phyloP scores from a whole-genome alignment of 2,797 vertebrate species.

The Enteromius radiatus region DNA sequence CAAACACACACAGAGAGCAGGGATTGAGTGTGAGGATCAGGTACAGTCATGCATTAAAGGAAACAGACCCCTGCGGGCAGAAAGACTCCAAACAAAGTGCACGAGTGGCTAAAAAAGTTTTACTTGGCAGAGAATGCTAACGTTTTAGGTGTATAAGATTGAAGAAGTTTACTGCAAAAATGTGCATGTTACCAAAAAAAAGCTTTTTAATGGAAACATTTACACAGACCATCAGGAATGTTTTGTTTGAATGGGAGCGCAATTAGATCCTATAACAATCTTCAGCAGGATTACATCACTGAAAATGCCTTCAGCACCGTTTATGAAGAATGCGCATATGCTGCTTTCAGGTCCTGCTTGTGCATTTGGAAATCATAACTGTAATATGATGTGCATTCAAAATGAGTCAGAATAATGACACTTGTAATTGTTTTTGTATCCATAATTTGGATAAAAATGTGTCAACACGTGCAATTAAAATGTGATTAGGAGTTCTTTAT shows the following conservation, averaged over 20 bases:
- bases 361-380: background rate
- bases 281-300: slow-evolving; percentile 47
- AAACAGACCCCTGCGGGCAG: slow-evolving; percentile 37
- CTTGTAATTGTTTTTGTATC: background rate
- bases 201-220: background rate
- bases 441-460: background rate
- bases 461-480: background rate
- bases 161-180: background rate
- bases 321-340: background rate
- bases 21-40: slow-evolving; percentile 30
- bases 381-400: background rate
- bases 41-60: slow-evolving; percentile 43
- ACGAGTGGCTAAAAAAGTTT: slow-evolving; percentile 2
- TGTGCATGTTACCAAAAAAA: background rate
- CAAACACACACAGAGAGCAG: slow-evolving; percentile 41
- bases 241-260: background rate
- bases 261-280: background rate
- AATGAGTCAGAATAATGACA: background rate
- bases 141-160: background rate
- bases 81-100: background rate
- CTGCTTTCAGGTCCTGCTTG: background rate
- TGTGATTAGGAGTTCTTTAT: background rate
- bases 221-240: background rate
- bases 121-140: background rate
- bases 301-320: background rate